phyloP scores from a whole-genome alignment of 2,797 vertebrate species.

The Mormyrus proboscirostris region DNA sequence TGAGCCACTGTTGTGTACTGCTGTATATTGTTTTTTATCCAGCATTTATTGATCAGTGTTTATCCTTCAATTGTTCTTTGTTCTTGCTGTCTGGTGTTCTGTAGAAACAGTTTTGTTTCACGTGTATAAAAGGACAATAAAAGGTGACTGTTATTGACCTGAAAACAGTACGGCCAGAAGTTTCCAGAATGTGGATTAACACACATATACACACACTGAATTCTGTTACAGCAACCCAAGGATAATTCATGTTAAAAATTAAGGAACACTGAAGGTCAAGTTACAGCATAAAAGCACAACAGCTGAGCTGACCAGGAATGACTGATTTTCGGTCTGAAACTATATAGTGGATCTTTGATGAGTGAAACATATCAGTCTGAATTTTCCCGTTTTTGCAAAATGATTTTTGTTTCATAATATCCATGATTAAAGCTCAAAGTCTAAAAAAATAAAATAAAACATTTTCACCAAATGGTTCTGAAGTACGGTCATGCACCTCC shows the following conservation, averaged over 20 bases:
- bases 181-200: neutral
- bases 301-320: neutral
- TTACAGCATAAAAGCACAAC: neutral
- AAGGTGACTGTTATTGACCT: neutral
- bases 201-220: neutral
- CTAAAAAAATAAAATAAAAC: too few species aligned
- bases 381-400: neutral
- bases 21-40: neutral
- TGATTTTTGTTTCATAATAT: neutral
- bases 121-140: neutral
- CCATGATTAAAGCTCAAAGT: neutral
- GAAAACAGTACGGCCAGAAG: neutral
- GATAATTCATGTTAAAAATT: neutral
- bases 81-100: neutral
- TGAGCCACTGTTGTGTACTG: neutral
- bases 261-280: neutral
- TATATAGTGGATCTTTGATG: neutral
- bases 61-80: neutral
- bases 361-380: neutral
- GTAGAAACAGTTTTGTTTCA: neutral
- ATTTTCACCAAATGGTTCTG: too few species aligned
- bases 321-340: neutral
- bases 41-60: neutral
- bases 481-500: neutral
- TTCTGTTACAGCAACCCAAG: neutral